phyloP scores from a whole-genome alignment of 2,888 invertebrate genomes.

The Drosophila greeni region DNA sequence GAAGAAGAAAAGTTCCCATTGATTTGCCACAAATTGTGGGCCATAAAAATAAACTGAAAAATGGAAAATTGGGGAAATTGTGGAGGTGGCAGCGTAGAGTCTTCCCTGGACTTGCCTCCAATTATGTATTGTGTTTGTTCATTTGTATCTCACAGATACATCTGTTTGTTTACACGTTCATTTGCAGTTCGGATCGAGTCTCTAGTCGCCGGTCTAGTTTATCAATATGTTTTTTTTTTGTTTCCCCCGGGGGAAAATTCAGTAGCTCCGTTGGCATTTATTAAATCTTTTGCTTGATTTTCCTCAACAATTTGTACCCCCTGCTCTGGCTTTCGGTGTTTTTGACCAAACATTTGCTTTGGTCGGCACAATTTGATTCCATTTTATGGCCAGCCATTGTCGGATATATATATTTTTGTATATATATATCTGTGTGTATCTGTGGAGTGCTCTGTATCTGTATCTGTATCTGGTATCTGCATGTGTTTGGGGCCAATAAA shows the following conservation, averaged over 20 bases:
- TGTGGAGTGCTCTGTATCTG: conserved; percentile 8
- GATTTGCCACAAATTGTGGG: conserved; percentile 69
- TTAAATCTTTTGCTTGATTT: conserved; percentile 56
- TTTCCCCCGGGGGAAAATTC: conserved; percentile 11
- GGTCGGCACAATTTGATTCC: conserved; percentile 56
- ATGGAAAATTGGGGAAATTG: conserved; percentile 15
- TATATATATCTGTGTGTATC: conserved; percentile 7
- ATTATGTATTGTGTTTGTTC: conserved; percentile 47
- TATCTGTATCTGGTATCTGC: conserved; percentile 34
- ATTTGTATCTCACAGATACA: conserved; percentile 43
- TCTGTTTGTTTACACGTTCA: conserved; percentile 43
- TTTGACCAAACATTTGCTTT: conserved; percentile 56
- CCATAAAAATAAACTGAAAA: conserved; percentile 46
- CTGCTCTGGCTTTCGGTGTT: conserved; percentile 13
- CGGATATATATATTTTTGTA: conserved; percentile 29
- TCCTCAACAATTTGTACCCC: conserved; percentile 21
- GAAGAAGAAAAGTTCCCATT: conserved; percentile 48
- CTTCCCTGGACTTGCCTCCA: conserved; percentile 14
- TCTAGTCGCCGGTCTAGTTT: conserved; percentile 19
- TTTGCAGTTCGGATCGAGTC: conserved; percentile 29
- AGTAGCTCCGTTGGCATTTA: conserved; percentile 33
- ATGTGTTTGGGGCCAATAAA: conserved; percentile 53
- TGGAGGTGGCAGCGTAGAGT: neutral
- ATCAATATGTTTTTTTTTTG: conserved; percentile 35
- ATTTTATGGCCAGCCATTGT: conserved; percentile 57